Conservation (phyloP, 2,888 invertebrate genomes). For the Acronicta alni region DNA sequence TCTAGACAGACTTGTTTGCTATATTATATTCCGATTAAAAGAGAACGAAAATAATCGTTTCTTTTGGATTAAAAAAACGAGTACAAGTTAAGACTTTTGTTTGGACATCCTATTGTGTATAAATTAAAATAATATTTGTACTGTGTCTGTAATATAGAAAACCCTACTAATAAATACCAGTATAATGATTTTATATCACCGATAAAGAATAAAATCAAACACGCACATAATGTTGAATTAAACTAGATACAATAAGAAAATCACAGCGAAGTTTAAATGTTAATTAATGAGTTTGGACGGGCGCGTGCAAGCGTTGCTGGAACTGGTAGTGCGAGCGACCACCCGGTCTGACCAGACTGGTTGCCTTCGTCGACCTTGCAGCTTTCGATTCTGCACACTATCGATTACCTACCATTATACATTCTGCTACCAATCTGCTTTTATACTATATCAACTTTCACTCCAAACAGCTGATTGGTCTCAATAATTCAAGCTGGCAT, state of each 20-base stretch:
- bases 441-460: conserved; percentile 49
- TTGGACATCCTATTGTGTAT: conserved; percentile 3
- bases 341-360: conserved; percentile 66
- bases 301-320: conserved; percentile 39
- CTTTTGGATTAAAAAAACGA: background rate
- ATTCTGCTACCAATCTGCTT: conserved; percentile 64
- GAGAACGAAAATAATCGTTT: conserved; percentile 2
- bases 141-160: background rate
- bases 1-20: conserved; percentile 37
- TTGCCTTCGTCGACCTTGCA: conserved; percentile 69
- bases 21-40: conserved; percentile 21
- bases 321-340: conserved; percentile 57
- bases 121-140: background rate
- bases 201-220: conserved; percentile 3
- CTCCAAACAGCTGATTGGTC: conserved; percentile 21
- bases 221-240: conserved; percentile 28
- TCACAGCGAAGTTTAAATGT: conserved; percentile 28
- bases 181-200: conserved; percentile 9
- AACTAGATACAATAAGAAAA: conserved; percentile 37
- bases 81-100: background rate
- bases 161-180: background rate
- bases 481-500: background rate
- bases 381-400: conserved; percentile 73
- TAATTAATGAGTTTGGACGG: conserved; percentile 46
- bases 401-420: conserved; percentile 50